Percentiles rank a stretch among this genome's conserved stretches.
phyloP scores from a whole-genome alignment of 2,113 vertebrate species.

The Pipra filicauda region DNA sequence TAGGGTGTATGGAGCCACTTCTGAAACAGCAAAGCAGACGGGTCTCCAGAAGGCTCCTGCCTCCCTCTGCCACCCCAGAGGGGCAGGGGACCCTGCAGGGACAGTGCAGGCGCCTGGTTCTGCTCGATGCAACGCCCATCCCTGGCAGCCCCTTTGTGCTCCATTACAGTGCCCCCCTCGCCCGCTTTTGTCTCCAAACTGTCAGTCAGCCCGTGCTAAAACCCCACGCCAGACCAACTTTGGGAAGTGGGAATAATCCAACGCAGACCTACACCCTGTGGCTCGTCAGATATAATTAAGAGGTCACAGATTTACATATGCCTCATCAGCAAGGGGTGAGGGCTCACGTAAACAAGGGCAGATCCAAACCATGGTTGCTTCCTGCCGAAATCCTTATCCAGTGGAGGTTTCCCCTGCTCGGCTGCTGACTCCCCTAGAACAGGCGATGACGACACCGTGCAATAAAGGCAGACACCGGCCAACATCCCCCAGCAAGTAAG shows the following conservation, averaged over 20 bases:
- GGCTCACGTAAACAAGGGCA: not conserved
- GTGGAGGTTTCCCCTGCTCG: not conserved
- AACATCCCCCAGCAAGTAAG: not conserved
- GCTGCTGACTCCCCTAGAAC: not conserved
- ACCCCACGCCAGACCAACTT: not conserved
- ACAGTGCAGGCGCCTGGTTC: not conserved
- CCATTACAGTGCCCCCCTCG: not conserved
- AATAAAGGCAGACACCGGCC: not conserved
- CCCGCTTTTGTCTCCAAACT: constrained; percentile 42
- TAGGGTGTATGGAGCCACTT: rapidly evolving
- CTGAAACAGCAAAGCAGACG: not conserved
- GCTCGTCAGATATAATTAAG: not conserved
- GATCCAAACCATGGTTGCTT: not conserved
- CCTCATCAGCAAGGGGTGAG: not conserved
- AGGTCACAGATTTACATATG: not conserved
- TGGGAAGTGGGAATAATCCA: not conserved
- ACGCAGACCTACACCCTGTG: not conserved
- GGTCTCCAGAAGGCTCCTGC: not conserved
- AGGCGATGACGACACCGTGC: not conserved
- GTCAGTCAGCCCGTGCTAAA: not conserved
- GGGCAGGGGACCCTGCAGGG: not conserved
- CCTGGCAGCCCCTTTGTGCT: constrained; percentile 50
- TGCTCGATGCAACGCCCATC: not conserved
- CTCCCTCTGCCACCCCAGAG: not conserved
- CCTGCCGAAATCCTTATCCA: not conserved